Evolutionary conservation across 2,113 vertebrate species (phyloP), one percentile per base, ranked within the genome.

Genomic region (Pelmatolapia mariae): DNA sequence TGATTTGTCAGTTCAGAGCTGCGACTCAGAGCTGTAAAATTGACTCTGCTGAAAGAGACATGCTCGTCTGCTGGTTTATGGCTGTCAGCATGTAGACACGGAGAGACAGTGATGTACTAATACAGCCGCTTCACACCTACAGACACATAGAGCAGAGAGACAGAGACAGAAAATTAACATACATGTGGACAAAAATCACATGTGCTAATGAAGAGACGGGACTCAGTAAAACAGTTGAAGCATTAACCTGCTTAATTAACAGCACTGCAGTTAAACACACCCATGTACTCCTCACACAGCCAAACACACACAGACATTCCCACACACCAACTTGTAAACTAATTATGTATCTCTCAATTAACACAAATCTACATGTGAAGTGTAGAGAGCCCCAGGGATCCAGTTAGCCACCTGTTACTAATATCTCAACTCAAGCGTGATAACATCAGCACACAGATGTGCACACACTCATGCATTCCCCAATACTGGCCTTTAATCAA

Each of bases 1-100:
- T 98, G 99, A 99, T 99, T 97, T 96, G 97, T 97, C 97, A 98
- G 97, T 98, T 98, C 97, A 96, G 98, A 96, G 97, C 96, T 97
- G 96, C 94, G 96, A 96, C 93, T 97, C 96, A 96, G 97, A 97
- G 97, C 97, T 97, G 98, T 98, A 98, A 99, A 99, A 98, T 98
- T 98, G 98, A 99, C 98, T 97, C 97, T 96, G 94, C 96, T 97
- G 96, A 95, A 97, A 96, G 94, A 98, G 97, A 97, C 97, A 95
- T 91, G 96, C 93, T 92, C 86, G 89, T 96, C 94, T 91, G 93
- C 94, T 92, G 93, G 89, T 96, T 96, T 96, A 96, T 95, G 90
- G 93, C 93, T 95, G 93, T 95, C 93, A 92, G 94, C 89, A 83
- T 92, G 83, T 40, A 24, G 86, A 88, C 84, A 22, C 22, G 79